Base-by-base conservation (phyloP, 2,113 vertebrate species). In the Puffinus mauretanicus region DNA sequence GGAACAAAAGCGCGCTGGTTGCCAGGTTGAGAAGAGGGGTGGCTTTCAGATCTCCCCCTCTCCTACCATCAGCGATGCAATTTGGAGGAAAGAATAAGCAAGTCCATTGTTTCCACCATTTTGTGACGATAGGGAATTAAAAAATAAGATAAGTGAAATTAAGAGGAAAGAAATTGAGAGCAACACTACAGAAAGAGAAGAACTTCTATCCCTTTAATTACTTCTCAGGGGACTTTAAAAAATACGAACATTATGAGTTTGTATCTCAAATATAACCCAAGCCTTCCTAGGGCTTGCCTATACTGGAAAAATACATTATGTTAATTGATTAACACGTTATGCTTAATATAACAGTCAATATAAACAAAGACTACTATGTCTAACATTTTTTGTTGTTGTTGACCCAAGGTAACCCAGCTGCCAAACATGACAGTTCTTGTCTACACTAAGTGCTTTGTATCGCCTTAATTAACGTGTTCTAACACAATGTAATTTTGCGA, bases 381-480 rank as follows among this genome's bases (percentile, higher is more conserved):
- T 91, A 88, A 89, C 49, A 47, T 22, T 88, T 88, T 24, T 55
- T 86, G 26, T 80, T 90, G 38, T 66, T 82, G 83, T 49, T 92
- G 58, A 82, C 93, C 88, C 65, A 27, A 49, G 49, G 77, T 91
- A 88, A 96, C 91, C 78, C 62, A 85, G 61, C 92, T 78, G 78
- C 85, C 52, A 73, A 90, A 94, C 93, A 73, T 82, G 93, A 95
- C 73, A 69, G 78, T 40, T 97, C 91, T 82, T 92, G 91, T 87
- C 93, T 80, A 19, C 54, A 42, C 34, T 25, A 52, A 91, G 49
- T 61, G 54, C 80, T 89, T 93, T 79, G 24, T 89, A 82, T 79
- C 4, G 2, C 77, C 42, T 66, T 93, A 94, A 87, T 95, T 82
- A 94, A 75, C 3, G 0, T 73, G 70, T 93, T 89, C 86, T 85